Conservation (phyloP, 2,797 vertebrate species). For the Jordanella pulchra region DNA sequence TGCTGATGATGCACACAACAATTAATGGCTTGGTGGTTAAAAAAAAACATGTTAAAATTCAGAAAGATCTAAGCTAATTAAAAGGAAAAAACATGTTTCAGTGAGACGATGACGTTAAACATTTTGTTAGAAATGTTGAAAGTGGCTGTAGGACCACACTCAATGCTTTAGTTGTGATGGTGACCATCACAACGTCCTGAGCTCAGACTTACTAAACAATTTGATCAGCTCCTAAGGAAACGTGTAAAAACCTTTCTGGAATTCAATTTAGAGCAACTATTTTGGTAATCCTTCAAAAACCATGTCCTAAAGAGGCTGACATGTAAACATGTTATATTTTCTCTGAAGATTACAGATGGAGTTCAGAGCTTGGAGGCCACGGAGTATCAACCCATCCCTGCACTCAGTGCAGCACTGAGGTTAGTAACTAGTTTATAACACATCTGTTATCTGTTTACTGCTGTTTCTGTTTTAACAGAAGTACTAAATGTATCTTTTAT, state of each 20-base stretch:
- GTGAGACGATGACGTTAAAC: not conserved
- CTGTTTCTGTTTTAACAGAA: conserved; percentile 3
- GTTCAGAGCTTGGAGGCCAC: conserved; percentile 90
- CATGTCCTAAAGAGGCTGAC: not conserved
- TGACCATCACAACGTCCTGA: not conserved
- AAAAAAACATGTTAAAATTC: too few species aligned
- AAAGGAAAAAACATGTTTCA: not conserved
- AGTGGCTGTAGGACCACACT: not conserved
- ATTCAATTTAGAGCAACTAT: not conserved
- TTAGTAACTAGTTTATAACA: conserved; percentile 27
- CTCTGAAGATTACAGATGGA: conserved; percentile 88
- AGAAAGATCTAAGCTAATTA: too few species aligned
- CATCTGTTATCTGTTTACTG: not conserved
- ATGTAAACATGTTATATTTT: conserved; percentile 11
- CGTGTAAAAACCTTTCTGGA: not conserved
- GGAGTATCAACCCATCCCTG: conserved; percentile 89
- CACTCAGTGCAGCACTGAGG: conserved; percentile 81
- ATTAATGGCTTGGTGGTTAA: too few species aligned
- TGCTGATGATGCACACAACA: too few species aligned
- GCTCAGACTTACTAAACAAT: not conserved
- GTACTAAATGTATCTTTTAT: not conserved
- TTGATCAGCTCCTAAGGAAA: not conserved
- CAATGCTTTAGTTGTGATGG: not conserved
- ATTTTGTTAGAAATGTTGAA: not conserved
- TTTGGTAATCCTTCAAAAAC: not conserved